Percentiles rank a stretch among this genome's conserved stretches.
phyloP scores from a whole-genome alignment of 2,888 invertebrate species.

The Atethmia centrago region DNA sequence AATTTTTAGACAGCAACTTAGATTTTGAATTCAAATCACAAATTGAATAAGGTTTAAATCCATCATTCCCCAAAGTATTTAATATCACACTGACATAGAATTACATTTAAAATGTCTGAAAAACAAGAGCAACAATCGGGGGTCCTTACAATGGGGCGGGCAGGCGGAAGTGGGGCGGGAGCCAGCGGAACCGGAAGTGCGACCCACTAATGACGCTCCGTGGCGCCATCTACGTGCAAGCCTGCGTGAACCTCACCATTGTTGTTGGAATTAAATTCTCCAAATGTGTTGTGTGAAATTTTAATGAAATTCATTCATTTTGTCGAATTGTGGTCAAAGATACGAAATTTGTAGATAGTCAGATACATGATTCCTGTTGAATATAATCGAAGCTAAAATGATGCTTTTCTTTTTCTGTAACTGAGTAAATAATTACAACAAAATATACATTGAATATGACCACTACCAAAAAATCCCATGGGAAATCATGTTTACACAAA shows the following conservation, averaged over 20 bases:
- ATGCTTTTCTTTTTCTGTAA: background rate
- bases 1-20: slow-evolving; percentile 4
- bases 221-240: slow-evolving; percentile 76
- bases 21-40: slow-evolving; percentile 15
- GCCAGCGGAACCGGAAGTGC: slow-evolving; percentile 76
- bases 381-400: background rate
- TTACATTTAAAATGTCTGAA: slow-evolving; percentile 63
- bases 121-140: slow-evolving; percentile 69
- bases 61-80: slow-evolving; percentile 36
- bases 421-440: background rate
- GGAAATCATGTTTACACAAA: slow-evolving; percentile 21
- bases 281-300: slow-evolving; percentile 48
- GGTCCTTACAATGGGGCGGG: slow-evolving; percentile 62
- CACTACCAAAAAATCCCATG: slow-evolving; percentile 14
- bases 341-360: background rate
- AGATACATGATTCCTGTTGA: background rate
- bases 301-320: slow-evolving; percentile 18
- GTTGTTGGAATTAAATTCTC: slow-evolving; percentile 55
- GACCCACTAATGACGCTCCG: slow-evolving; percentile 80
- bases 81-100: slow-evolving; percentile 57
- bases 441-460: background rate
- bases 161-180: slow-evolving; percentile 67
- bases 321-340: background rate
- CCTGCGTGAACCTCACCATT: slow-evolving; percentile 64
- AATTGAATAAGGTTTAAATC: slow-evolving; percentile 29